These are phyloP conservation scores for Elaphurus davidianus DNA, from an alignment of 2,113 vertebrate genomes.

Conservation along the genomic window DNA sequence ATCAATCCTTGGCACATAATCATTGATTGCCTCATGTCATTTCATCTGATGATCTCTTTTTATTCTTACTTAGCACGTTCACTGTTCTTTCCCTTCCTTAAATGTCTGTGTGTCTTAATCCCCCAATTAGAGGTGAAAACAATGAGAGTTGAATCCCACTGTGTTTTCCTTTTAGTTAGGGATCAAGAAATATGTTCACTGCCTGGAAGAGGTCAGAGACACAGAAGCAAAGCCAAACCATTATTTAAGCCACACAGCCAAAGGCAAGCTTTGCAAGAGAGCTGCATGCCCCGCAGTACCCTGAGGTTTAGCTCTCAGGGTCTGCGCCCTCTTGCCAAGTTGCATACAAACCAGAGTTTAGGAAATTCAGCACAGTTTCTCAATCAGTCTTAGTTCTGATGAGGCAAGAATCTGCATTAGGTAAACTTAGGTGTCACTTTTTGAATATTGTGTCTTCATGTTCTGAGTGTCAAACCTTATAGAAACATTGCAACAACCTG, in stretches of 20 bases:
- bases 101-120: background rate
- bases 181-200: background rate
- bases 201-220: background rate
- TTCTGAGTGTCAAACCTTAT: background rate
- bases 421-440: background rate
- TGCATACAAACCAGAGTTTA: background rate
- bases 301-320: background rate
- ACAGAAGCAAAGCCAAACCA: background rate
- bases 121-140: background rate
- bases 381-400: background rate
- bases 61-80: background rate
- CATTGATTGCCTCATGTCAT: background rate
- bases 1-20: background rate
- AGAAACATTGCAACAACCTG: background rate
- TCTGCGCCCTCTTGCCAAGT: background rate
- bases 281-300: rapidly evolving
- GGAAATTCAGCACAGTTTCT: background rate
- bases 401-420: background rate
- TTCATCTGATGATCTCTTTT: background rate
- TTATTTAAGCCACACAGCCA: background rate
- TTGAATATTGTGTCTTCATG: background rate
- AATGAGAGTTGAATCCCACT: background rate
- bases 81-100: background rate
- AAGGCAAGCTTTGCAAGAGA: background rate
- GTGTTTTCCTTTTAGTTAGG: background rate